Evolutionary conservation across 2,797 vertebrate genomes (phyloP).

Genomic region (Microctenopoma steveboyesi): DNA sequence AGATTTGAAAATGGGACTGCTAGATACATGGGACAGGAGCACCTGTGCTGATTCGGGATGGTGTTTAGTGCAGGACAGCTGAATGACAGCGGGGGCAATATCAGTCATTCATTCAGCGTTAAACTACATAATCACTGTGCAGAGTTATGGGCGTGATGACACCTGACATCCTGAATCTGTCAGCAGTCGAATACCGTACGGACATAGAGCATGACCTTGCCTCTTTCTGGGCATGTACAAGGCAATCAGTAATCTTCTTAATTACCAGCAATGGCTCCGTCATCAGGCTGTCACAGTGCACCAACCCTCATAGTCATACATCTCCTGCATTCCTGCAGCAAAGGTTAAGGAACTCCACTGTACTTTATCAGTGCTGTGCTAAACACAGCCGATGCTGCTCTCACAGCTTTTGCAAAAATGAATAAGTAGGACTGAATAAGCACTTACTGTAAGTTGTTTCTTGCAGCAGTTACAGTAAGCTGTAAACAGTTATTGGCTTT

Average conservation of each 20-base stretch:
- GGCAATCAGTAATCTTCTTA: conserved; percentile 33
- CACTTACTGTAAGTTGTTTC: conserved; percentile 27
- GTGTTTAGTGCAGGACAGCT: conserved; percentile 40
- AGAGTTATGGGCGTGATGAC: conserved; percentile 17
- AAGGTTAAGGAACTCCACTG: not conserved
- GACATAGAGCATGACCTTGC: conserved; percentile 26
- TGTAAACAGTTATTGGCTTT: conserved; percentile 13
- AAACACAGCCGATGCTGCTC: conserved; percentile 40
- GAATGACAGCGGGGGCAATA: conserved; percentile 16
- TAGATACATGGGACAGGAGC: conserved; percentile 26
- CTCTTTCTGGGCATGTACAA: conserved; percentile 19
- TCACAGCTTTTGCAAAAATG: conserved; percentile 29
- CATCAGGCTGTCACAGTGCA: conserved; percentile 33
- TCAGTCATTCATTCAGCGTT: conserved; percentile 33
- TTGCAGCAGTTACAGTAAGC: conserved; percentile 15
- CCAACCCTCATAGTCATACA: conserved; percentile 20
- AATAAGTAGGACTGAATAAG: conserved; percentile 55
- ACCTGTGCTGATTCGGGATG: conserved; percentile 19
- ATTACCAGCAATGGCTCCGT: conserved; percentile 45
- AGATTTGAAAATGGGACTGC: conserved; percentile 51
- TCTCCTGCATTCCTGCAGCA: conserved; percentile 23
- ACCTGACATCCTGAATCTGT: conserved; percentile 15
- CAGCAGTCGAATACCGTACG: conserved; percentile 15
- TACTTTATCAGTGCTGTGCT: conserved; percentile 26
- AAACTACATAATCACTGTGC: conserved; percentile 22